Evolutionary conservation across 2,797 vertebrate genomes (phyloP).

Genomic region (Rhinatrema bivittatum): DNA sequence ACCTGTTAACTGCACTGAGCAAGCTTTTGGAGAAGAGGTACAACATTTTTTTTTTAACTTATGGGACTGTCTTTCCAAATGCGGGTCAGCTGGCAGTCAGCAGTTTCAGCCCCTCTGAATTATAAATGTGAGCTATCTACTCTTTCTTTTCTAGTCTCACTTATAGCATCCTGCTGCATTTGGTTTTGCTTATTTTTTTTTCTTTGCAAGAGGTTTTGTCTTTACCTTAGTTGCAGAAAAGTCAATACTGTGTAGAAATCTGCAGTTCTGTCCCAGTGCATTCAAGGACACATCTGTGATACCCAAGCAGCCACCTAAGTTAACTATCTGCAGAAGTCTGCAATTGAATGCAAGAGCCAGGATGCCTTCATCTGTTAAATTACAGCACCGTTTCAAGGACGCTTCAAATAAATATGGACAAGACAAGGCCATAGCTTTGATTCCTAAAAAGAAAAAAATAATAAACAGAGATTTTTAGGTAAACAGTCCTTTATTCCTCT

Average conservation of each 20-base stretch:
- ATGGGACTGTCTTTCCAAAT: too few species aligned
- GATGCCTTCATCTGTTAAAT: slow-evolving; percentile 65
- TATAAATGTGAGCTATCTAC: too few species aligned
- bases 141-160: too few species aligned
- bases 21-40: too few species aligned
- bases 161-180: too few species aligned
- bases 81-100: too few species aligned
- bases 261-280: slow-evolving; percentile 66
- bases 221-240: slow-evolving; percentile 71
- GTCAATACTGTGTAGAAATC: slow-evolving; percentile 62
- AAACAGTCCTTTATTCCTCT: neutral
- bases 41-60: too few species aligned
- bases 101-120: too few species aligned
- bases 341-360: slow-evolving; percentile 64
- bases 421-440: slow-evolving; percentile 63
- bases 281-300: slow-evolving; percentile 66
- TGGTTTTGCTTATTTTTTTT: too few species aligned
- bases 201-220: too few species aligned
- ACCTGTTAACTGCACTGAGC: too few species aligned
- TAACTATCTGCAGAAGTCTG: slow-evolving; percentile 59
- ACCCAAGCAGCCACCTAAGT: slow-evolving; percentile 58
- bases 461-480: neutral
- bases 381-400: slow-evolving; percentile 59
- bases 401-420: slow-evolving; percentile 60
- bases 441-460: slow-evolving; percentile 49